These are phyloP conservation scores for Tridacna gigas DNA, from an alignment of 2,888 invertebrate genomes.

Conservation along the genomic window DNA sequence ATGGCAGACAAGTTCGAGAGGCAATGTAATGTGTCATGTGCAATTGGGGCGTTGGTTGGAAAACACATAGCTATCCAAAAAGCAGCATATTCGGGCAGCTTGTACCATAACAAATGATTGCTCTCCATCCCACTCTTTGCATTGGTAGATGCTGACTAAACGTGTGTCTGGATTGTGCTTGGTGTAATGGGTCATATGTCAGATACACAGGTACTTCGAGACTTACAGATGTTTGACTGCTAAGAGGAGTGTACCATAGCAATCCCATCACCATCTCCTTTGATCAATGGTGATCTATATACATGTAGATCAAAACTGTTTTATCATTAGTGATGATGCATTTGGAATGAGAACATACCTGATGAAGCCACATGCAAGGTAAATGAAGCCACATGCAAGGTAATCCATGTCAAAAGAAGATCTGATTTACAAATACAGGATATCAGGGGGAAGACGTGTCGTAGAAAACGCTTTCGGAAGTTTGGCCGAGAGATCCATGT, in stretches of 20 bases:
- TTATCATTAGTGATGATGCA: constrained; percentile 34
- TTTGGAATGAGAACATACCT: constrained; percentile 32
- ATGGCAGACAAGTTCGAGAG: neutral
- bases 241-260: constrained; percentile 44
- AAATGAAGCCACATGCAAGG: constrained; percentile 35
- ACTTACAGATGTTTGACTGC: constrained; percentile 48
- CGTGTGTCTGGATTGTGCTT: constrained; percentile 36
- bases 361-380: too few species aligned
- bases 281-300: constrained; percentile 18
- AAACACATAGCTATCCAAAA: constrained; percentile 14
- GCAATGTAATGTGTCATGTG: neutral
- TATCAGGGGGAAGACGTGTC: constrained; percentile 41
- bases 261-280: constrained; percentile 27
- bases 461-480: constrained; percentile 46
- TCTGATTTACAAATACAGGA: constrained; percentile 34
- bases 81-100: constrained; percentile 1
- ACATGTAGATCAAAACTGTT: constrained; percentile 24
- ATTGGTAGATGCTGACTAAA: constrained; percentile 36
- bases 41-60: neutral
- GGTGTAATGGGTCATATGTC: constrained; percentile 44
- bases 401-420: constrained; percentile 27
- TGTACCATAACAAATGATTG: constrained; percentile 23
- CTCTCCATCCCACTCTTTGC: constrained; percentile 30
- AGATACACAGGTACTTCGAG: constrained; percentile 51
- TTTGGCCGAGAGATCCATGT: constrained; percentile 34